A percentile compares a stretch with the other conserved stretches of the same genome.
These are phyloP conservation scores for Dorcus parallelipipedus DNA, from an alignment of 2,888 invertebrate species.

Conservation along the genomic window DNA sequence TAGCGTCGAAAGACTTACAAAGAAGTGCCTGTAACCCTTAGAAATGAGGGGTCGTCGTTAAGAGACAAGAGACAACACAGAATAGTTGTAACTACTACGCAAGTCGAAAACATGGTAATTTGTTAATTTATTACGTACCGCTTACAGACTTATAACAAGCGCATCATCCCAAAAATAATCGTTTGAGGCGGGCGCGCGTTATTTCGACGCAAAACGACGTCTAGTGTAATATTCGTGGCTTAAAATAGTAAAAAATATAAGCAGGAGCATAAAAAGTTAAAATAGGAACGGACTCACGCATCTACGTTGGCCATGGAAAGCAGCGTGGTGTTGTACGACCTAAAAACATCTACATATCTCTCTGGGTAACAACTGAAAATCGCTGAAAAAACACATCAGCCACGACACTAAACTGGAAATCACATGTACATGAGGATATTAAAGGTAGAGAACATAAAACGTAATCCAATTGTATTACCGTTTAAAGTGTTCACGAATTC, in stretches of 20 bases:
- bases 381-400: background rate
- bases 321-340: slow-evolving; percentile 12
- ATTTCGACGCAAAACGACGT: too few species aligned
- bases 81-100: slow-evolving; percentile 11
- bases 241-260: too few species aligned
- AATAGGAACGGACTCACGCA: slow-evolving; percentile 27
- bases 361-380: background rate
- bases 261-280: slow-evolving; percentile 5
- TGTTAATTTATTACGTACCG: background rate
- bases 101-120: slow-evolving; percentile 6
- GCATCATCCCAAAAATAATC: too few species aligned
- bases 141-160: too few species aligned
- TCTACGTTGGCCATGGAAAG: slow-evolving; percentile 20
- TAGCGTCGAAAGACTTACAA: too few species aligned
- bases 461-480: slow-evolving; percentile 61
- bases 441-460: slow-evolving; percentile 8
- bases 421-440: slow-evolving; percentile 5
- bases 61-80: background rate
- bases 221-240: too few species aligned
- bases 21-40: slow-evolving; percentile 1
- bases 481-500: slow-evolving; percentile 96
- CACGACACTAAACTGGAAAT: background rate
- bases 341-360: slow-evolving; percentile 15
- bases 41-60: background rate
- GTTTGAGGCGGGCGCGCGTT: too few species aligned